A percentile compares a stretch with the other conserved stretches of the same genome.
These are phyloP conservation scores for Erythrocebus patas DNA, from an alignment of 2,113 vertebrate species.

Conservation along the genomic window DNA sequence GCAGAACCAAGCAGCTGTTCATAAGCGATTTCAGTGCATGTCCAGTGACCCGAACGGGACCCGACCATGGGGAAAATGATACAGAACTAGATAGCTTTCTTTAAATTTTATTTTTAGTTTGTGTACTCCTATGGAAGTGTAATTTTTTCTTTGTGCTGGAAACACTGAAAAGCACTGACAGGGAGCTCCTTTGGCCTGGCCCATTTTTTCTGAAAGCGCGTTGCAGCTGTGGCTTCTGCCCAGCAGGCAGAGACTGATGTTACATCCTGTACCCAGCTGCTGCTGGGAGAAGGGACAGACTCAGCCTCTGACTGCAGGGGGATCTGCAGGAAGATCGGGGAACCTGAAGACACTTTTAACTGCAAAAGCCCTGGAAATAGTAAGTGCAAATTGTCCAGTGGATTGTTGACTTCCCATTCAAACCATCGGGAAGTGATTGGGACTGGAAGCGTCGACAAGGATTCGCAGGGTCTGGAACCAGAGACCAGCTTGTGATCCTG, in stretches of 20 bases:
- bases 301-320: background rate
- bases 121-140: slow-evolving; percentile 37
- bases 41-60: slow-evolving; percentile 71
- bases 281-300: background rate
- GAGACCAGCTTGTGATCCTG: background rate
- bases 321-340: background rate
- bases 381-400: background rate
- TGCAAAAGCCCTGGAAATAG: background rate
- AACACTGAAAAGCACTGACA: slow-evolving; percentile 48
- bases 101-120: slow-evolving; percentile 65
- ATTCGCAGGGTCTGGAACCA: background rate
- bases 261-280: background rate
- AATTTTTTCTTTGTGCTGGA: slow-evolving; percentile 60
- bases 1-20: slow-evolving; percentile 60
- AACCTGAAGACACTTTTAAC: background rate
- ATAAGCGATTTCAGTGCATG: slow-evolving; percentile 36
- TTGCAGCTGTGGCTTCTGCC: slow-evolving; percentile 54
- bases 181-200: slow-evolving; percentile 36
- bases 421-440: background rate
- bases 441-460: background rate
- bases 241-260: background rate
- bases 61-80: slow-evolving; percentile 45
- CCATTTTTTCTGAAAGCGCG: background rate
- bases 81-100: slow-evolving; percentile 32
- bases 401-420: background rate